Conservation (phyloP, 2,888 invertebrate genomes). For the Glaucopsyche alexis region DNA sequence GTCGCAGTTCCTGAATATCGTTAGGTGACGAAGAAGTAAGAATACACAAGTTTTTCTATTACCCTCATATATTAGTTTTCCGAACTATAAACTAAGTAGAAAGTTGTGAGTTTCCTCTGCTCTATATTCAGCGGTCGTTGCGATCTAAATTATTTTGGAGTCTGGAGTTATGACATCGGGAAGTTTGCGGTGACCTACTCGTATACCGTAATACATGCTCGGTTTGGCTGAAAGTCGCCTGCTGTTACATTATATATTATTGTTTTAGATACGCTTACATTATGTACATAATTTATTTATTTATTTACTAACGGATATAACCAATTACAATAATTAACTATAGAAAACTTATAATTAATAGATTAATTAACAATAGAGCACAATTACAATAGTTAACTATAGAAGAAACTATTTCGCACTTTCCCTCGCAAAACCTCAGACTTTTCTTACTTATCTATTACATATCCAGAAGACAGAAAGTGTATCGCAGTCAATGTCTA, state of each 20-base stretch:
- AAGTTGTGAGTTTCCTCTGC: neutral
- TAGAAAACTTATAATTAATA: no score
- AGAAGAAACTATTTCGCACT: no score
- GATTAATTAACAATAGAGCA: no score
- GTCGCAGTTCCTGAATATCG: neutral
- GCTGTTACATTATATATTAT: neutral
- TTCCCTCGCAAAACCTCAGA: no score
- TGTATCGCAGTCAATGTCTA: no score
- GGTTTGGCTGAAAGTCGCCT: neutral
- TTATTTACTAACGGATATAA: neutral
- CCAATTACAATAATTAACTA: neutral
- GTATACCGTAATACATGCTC: neutral
- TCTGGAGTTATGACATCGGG: constrained; percentile 1
- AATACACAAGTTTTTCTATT: constrained; percentile 8
- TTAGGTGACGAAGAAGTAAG: neutral
- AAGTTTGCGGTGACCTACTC: neutral
- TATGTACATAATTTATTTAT: neutral
- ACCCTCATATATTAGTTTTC: neutral
- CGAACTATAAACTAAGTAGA: neutral
- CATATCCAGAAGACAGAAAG: no score
- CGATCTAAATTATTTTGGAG: neutral
- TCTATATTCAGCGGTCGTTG: constrained; percentile 3
- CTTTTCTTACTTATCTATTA: no score
- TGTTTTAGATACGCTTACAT: neutral
- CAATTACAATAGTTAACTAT: no score